A percentile compares a stretch with the other conserved stretches of the same genome.
These are phyloP conservation scores for Eclectus roratus DNA, from an alignment of 2,113 vertebrate genomes.

Conservation along the genomic window DNA sequence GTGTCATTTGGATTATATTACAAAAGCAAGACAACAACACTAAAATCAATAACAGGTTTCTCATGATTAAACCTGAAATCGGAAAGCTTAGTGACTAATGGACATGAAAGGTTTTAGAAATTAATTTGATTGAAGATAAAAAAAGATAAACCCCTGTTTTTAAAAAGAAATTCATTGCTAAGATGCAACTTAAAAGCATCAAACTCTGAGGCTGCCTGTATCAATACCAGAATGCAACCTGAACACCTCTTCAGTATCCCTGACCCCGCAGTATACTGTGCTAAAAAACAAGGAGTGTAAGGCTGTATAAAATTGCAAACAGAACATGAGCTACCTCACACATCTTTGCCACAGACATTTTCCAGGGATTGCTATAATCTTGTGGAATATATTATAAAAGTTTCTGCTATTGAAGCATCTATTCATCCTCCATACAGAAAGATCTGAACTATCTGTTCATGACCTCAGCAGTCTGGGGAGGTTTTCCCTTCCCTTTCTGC, in stretches of 20 bases:
- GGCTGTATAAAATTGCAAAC: background rate
- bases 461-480: background rate
- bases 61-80: background rate
- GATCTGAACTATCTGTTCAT: background rate
- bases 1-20: background rate
- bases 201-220: background rate
- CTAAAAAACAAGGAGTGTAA: background rate
- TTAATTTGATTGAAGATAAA: background rate
- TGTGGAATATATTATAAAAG: background rate
- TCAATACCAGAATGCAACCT: fast-evolving
- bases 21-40: background rate
- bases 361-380: background rate
- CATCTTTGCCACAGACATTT: background rate
- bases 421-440: background rate
- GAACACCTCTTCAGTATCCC: background rate
- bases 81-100: background rate
- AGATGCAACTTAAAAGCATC: background rate
- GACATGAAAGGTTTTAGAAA: background rate
- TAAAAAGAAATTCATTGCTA: background rate
- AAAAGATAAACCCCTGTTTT: background rate
- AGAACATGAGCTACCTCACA: fast-evolving
- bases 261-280: background rate
- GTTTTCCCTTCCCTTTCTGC: background rate
- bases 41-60: background rate
- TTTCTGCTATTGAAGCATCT: background rate